Evolutionary conservation across 1,140 invertebrate species (phyloP).

Genomic region (Drosophila navojoa): DNA sequence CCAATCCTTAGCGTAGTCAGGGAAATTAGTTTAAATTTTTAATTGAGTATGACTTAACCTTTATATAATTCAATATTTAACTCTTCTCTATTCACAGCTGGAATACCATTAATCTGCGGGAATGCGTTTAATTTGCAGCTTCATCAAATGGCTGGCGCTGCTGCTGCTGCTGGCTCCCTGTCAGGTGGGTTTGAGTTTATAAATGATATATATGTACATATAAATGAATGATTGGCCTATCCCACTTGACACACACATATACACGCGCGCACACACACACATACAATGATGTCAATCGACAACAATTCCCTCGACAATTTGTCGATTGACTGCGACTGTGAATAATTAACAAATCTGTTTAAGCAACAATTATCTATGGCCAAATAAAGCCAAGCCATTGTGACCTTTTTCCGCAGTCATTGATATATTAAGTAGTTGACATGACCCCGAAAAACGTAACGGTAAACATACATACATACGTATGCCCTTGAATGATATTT

Average conservation of each 20-base stretch:
- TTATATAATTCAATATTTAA: not conserved
- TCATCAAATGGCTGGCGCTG: slow-evolving; percentile 59
- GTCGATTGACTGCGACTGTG: slow-evolving; percentile 54
- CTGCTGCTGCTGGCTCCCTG: slow-evolving; percentile 59
- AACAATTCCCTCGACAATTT: slow-evolving; percentile 53
- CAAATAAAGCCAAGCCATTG: slow-evolving; percentile 58
- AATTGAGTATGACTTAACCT: not conserved
- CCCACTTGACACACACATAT: slow-evolving; percentile 58
- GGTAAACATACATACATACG: slow-evolving; percentile 16
- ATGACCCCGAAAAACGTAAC: slow-evolving; percentile 38
- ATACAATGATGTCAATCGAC: slow-evolving; percentile 62
- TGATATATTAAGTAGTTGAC: slow-evolving; percentile 1
- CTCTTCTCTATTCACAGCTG: not conserved
- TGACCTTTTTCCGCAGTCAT: slow-evolving; percentile 27
- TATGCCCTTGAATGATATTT: slow-evolving; percentile 32
- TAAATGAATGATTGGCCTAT: slow-evolving; percentile 9
- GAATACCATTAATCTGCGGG: not conserved
- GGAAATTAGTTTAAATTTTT: not conserved
- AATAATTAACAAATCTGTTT: slow-evolving; percentile 57
- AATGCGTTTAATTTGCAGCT: slow-evolving; percentile 54
- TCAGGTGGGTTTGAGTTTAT: slow-evolving; percentile 61
- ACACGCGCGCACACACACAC: not conserved
- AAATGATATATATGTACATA: not conserved
- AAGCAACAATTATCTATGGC: slow-evolving; percentile 62
- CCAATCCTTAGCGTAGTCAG: not conserved